Evolutionary conservation across 1,140 invertebrate genomes (phyloP).

Genomic region (Cyclina sinensis): DNA sequence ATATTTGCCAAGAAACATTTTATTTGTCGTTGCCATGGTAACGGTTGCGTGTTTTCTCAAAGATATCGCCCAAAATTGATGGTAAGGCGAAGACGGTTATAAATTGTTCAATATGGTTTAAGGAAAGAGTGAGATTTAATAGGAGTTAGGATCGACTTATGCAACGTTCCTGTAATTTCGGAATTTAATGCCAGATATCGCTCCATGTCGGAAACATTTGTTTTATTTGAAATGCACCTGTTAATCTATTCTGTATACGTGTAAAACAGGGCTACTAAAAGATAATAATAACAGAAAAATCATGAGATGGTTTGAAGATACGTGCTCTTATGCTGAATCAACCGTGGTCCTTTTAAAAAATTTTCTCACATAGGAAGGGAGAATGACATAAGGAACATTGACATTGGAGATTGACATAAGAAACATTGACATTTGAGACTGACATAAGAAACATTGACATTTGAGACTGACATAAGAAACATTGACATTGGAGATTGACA

Average conservation of each 20-base stretch:
- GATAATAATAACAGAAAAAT: too few species aligned
- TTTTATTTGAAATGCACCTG: not conserved
- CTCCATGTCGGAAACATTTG: not conserved
- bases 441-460: too few species aligned
- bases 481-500: too few species aligned
- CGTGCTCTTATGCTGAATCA: too few species aligned
- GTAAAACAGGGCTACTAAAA: too few species aligned
- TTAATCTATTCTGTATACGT: not conserved
- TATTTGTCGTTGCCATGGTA: conserved; percentile 55
- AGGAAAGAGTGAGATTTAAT: conserved; percentile 29
- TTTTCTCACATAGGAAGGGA: too few species aligned
- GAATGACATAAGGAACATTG: too few species aligned
- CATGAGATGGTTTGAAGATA: too few species aligned
- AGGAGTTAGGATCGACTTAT: conserved; percentile 15
- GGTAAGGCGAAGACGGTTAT: conserved; percentile 59
- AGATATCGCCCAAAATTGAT: conserved; percentile 60
- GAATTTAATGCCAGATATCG: not conserved
- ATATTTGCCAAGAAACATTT: conserved; percentile 63
- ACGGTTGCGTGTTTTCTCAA: conserved; percentile 55
- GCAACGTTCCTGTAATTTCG: not conserved
- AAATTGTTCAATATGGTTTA: conserved; percentile 51
- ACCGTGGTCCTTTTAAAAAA: too few species aligned
- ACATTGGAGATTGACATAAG: too few species aligned
- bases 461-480: too few species aligned
- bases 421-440: too few species aligned